A percentile compares a stretch with the other conserved stretches of the same genome.
These are phyloP conservation scores for Malthinus flaveolus DNA, from an alignment of 2,888 invertebrate species.

Conservation along the genomic window DNA sequence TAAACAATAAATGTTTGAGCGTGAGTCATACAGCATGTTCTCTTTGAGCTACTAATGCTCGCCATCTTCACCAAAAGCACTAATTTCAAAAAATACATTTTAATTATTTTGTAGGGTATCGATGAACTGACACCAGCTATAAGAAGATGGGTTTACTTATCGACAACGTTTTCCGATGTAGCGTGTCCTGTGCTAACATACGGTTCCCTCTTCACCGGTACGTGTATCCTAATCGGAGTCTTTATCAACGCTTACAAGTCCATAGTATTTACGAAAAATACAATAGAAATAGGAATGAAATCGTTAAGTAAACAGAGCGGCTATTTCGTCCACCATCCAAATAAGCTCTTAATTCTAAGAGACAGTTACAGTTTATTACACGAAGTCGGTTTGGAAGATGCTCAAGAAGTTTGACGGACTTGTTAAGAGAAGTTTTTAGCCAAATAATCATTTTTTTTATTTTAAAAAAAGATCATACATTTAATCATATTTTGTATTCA, in stretches of 20 bases:
- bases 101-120: conserved; percentile 64
- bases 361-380: conserved; percentile 17
- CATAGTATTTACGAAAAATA: conserved; percentile 72
- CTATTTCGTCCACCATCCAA: conserved; percentile 55
- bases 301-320: conserved; percentile 70
- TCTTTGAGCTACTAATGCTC: too few species aligned
- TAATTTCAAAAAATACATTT: not conserved
- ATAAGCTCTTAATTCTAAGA: conserved; percentile 13
- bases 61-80: too few species aligned
- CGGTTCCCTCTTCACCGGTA: conserved; percentile 71
- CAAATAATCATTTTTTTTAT: too few species aligned
- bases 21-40: too few species aligned
- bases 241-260: conserved; percentile 77
- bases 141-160: conserved; percentile 77
- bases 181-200: conserved; percentile 73
- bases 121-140: conserved; percentile 80
- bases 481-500: too few species aligned
- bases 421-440: too few species aligned
- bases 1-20: too few species aligned
- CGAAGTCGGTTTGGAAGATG: conserved; percentile 6
- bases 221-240: conserved; percentile 65
- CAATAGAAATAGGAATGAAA: conserved; percentile 75
- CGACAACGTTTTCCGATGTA: conserved; percentile 76
- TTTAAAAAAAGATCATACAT: too few species aligned
- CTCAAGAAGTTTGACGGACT: conserved; percentile 14